A percentile compares a stretch with the other conserved stretches of the same genome.
These are phyloP conservation scores for Asobara japonica DNA, from an alignment of 1,140 invertebrate species.

Conservation along the genomic window DNA sequence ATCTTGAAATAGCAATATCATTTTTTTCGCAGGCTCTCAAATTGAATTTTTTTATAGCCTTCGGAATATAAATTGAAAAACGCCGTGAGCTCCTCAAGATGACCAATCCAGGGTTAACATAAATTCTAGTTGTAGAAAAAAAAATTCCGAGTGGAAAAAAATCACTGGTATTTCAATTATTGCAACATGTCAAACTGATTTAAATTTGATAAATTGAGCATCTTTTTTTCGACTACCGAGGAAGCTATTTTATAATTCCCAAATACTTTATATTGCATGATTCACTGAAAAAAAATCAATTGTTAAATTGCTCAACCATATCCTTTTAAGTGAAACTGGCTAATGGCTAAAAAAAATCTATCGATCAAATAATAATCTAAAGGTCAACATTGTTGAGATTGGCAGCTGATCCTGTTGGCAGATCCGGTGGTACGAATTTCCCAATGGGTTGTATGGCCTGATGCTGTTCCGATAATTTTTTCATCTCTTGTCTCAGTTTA, in stretches of 20 bases:
- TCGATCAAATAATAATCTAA: slow-evolving; percentile 47
- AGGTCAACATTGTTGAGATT: slow-evolving; percentile 80
- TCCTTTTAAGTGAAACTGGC: not conserved
- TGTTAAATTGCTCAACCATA: not conserved
- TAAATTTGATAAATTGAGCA: not conserved
- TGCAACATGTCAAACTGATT: not conserved
- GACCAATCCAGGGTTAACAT: no score
- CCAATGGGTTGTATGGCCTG: slow-evolving; percentile 78
- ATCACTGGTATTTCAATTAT: not conserved
- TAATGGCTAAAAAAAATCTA: not conserved
- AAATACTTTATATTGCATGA: not conserved
- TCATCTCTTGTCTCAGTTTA: slow-evolving; percentile 90
- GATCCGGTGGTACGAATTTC: slow-evolving; percentile 74
- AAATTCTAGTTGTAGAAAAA: not conserved
- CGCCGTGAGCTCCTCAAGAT: no score
- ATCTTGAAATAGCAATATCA: no score
- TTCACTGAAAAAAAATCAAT: not conserved
- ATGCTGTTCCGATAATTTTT: slow-evolving; percentile 76
- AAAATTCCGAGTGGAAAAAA: not conserved
- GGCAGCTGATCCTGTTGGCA: slow-evolving; percentile 76
- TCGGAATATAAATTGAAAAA: no score
- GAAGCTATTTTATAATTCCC: no score
- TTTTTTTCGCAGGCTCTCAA: no score
- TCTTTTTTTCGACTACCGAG: not conserved
- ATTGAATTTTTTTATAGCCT: no score